phyloP scores from a whole-genome alignment of 2,888 invertebrate genomes.

The Tholera decimalis region DNA sequence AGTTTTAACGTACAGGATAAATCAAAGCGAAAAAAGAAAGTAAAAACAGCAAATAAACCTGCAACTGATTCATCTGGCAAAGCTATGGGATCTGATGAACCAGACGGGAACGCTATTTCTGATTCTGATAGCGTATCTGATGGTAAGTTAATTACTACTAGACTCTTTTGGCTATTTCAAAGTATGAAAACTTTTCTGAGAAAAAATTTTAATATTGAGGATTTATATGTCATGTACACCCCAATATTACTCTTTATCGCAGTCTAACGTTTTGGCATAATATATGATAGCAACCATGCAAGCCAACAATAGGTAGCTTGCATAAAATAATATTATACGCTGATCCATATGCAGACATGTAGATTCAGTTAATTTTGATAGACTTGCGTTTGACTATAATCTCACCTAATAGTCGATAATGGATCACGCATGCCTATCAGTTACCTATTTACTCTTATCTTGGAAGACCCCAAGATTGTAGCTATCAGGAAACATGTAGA shows the following conservation, averaged over 20 bases:
- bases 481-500: no score
- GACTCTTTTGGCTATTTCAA: background rate
- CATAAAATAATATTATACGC: background rate
- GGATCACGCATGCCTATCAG: no score
- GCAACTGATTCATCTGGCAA: background rate
- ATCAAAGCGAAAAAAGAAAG: constrained; percentile 2
- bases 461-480: no score
- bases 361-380: no score
- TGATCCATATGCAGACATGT: background rate
- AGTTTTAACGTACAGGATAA: constrained; percentile 14
- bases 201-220: no score
- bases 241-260: no score
- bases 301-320: background rate
- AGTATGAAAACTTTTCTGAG: no score
- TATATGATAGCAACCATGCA: background rate
- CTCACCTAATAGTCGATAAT: no score
- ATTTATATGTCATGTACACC: no score
- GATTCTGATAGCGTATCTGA: background rate
- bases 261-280: background rate
- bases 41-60: background rate
- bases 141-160: constrained; percentile 11
- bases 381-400: no score
- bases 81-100: background rate
- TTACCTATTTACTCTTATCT: no score
- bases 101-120: background rate